Base-by-base conservation (phyloP, 1,140 invertebrate species). In the Ceratoteleas bidentatus region DNA sequence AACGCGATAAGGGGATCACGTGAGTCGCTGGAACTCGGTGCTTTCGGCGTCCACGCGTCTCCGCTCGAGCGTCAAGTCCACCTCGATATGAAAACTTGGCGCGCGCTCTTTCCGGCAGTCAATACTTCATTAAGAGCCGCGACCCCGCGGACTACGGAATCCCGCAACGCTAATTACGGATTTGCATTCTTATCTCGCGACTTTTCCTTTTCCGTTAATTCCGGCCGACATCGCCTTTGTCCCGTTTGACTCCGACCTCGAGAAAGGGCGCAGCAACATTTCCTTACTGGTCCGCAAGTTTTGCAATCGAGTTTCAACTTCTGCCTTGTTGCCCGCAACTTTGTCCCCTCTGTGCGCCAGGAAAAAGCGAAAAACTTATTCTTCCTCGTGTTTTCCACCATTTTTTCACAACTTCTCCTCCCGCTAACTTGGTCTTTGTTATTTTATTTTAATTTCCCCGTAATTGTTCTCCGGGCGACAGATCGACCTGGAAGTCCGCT, bases 41-140 rank as follows among this genome's bases (percentile, higher is more conserved):
- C 24, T 24, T 24, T 24, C 24, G 24, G 4, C 24, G 24, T 24
- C 24, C 24, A 24, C 24, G 24, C 24, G 24, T 24, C 24, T 24
- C 24, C 24, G 24, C 4, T 24, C 24, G 24, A 24, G 24, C 24
- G 24, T 24, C 24, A 4, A 24, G 24, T 24, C 24, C 24, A 4
- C 24, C 24, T 2, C 24, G 24, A 24, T 24, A 24, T 24, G 24
- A 24, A 24, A 24, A 24, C 24, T 24, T 24, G 24, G 24, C 24
- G 24, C 24, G 24, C 24, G 24, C 24, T 24, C 24, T 24, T 4
- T 24, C 24, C 24, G 24, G 24, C 8, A 68, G 65, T 68, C 53
- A 49, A 68, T 57, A 68, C 57, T 68, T 68, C 65, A 68, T 68
- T 68, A 68, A 68, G 43, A 57, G 11, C 57, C 40, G 43, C 24